Evolutionary conservation across 2,113 vertebrate genomes (phyloP).

Genomic region (Cyanistes caeruleus): DNA sequence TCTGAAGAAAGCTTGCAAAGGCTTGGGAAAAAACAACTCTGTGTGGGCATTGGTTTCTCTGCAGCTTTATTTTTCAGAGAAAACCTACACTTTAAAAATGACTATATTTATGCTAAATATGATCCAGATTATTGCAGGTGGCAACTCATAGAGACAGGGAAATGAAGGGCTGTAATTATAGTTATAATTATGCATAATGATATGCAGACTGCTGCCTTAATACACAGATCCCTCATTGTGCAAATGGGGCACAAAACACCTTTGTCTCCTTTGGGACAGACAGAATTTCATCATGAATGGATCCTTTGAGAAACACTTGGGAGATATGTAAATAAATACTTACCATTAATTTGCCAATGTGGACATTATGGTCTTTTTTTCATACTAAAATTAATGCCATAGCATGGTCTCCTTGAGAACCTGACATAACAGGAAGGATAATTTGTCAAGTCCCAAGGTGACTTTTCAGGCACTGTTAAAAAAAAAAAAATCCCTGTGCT

Average conservation of each 20-base stretch:
- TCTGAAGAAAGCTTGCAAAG: background rate
- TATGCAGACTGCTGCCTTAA: conserved; percentile 37
- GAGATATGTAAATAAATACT: conserved; percentile 56
- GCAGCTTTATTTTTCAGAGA: background rate
- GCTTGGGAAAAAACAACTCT: background rate
- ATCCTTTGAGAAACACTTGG: conserved; percentile 39
- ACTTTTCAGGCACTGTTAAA: conserved; percentile 42
- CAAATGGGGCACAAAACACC: conserved; percentile 12
- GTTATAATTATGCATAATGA: conserved; percentile 51
- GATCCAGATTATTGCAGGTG: background rate
- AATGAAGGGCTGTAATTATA: conserved; percentile 50
- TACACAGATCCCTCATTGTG: background rate
- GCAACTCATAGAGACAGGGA: conserved; percentile 3
- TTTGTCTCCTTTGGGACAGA: conserved; percentile 35
- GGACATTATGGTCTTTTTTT: conserved; percentile 11
- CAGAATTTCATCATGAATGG: conserved; percentile 47
- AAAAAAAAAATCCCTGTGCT: conserved; percentile 5
- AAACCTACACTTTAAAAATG: background rate
- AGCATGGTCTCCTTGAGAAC: conserved; percentile 39
- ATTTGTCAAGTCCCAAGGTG: conserved; percentile 55
- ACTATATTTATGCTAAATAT: background rate
- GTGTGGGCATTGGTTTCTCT: background rate
- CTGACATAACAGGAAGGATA: conserved; percentile 51
- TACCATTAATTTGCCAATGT: conserved; percentile 41
- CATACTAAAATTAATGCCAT: conserved; percentile 15